A percentile compares a stretch with the other conserved stretches of the same genome.
These are phyloP conservation scores for Nibea albiflora DNA, from an alignment of 2,113 vertebrate genomes.

Conservation along the genomic window DNA sequence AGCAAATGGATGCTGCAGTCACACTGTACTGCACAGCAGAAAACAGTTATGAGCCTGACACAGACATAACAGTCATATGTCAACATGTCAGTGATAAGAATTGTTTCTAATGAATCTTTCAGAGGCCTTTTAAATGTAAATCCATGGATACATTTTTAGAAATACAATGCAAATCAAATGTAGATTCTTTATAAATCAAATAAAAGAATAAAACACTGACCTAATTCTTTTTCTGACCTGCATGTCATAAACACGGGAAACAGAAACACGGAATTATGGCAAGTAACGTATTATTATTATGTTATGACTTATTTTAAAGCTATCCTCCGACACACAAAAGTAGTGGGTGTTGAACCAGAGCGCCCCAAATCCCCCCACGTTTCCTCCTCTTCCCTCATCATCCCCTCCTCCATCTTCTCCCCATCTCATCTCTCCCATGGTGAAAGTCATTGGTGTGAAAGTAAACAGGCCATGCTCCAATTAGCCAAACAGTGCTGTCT, in stretches of 20 bases:
- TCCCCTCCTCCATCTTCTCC: conserved; percentile 47
- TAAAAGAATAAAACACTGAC: background rate
- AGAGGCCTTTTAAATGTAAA: conserved; percentile 4
- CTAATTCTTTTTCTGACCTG: conserved; percentile 19
- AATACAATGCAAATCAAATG: background rate
- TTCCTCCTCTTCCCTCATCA: conserved; percentile 5
- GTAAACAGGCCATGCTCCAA: conserved; percentile 77
- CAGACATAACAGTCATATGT: background rate
- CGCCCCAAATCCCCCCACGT: background rate
- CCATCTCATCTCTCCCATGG: conserved; percentile 32
- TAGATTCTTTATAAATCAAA: background rate
- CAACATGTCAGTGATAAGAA: background rate
- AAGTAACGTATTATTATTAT: background rate
- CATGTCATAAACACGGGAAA: no score
- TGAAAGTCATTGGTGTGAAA: conserved; percentile 76
- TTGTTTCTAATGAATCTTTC: background rate
- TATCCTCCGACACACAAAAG: conserved; percentile 21
- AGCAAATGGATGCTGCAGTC: conserved; percentile 48
- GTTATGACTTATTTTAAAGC: background rate
- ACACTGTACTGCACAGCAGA: background rate
- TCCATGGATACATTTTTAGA: background rate
- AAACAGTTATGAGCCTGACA: conserved; percentile 14
- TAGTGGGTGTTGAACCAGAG: background rate
- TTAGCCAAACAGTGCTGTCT: conserved; percentile 59
- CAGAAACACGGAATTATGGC: background rate